Base-by-base conservation (phyloP, 1,140 invertebrate species). In the Drosophila asahinai region DNA sequence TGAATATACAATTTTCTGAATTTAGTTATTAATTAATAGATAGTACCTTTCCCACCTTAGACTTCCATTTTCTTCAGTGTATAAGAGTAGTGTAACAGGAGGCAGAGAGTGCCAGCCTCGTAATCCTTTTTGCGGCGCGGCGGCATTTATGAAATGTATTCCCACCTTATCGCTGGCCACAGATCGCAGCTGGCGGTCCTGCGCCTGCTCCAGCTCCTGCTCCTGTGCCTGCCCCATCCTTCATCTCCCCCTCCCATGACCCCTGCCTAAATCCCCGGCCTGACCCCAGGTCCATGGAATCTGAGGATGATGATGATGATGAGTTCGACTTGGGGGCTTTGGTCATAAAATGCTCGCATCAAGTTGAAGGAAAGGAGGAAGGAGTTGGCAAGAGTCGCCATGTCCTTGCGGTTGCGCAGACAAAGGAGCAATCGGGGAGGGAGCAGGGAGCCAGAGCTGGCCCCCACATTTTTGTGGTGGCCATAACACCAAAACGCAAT, bases 401-500 rank as follows among this genome's bases (percentile, higher is more conserved):
- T 89, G 81, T 84, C 68, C 84, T 89, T 89, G 84, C 81, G 77
- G 68, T 84, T 84, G 84, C 84, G 83, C 82, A 86, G 52, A 81
- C 80, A 60, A 77, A 67, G 61, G 27, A 60, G 30, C 6, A 25
- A 38, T 19, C 11, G 30, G 14, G n/a, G 48, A 3, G 12, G 36
- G 14, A 40, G 49, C 17, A 38, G 22, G 58, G 14, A 42, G 9
- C 30, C 1, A 2, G 27, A 47, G 40, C 25, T 48, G 40, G 77
- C 25, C 62, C 70, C 49, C 75, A 72, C 73, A 40, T 81, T 83
- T 68, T 72, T 68, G 75, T 68, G 75, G 63, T 83, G 75, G 84
- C 78, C 84, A 90, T 84, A 89, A 82, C 86, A 77, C 86, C 75
- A 91, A 57, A 77, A 80, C 84, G 78, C 82, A 92, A 92, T 92